Base-by-base conservation (phyloP, 2,113 vertebrate genomes). In the Rhagologus leucostigma region DNA sequence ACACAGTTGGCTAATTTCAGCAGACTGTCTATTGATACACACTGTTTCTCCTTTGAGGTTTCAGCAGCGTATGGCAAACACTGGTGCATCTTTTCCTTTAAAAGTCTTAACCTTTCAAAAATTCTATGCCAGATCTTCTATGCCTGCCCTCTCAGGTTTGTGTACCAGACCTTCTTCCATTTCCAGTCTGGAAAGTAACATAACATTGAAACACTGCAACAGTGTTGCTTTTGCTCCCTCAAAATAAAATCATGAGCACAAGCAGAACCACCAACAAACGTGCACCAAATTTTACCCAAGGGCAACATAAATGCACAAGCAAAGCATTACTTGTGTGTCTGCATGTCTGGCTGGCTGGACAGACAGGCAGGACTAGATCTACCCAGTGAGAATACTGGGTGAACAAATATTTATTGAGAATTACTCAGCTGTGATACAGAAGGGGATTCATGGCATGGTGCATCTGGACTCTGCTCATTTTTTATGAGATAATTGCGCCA, bases 341-440 rank as follows among this genome's bases (percentile, higher is more conserved):
- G 35, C 32, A 67, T 3, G 68, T 37, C 70, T 53, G 39, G 1
- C 41, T 62, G 64, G 12, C 11, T 30, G 39, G 76, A 82, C 52
- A 84, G 77, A 73, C 80, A 92, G 49, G 74, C 83, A 94, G 71
- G 33, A 84, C 41, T 53, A 47, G 85, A 84, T 14, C 70, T 78
- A 73, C 73, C 93, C 85, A 87, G 64, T 75, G 94, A 96, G 98
- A 98, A 98, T 96, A 97, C 64, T 97, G 98, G 97, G 96, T 98
- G 98, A 98, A 98, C 98, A 98, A 99, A 99, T 98, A 98, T 99
- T 99, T 99, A 98, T 98, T 98, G 98, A 98, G 97, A 97, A 97
- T 98, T 97, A 97, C 93, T 98, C 98, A 97, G 97, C 98, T 97
- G 96, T 98, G 97, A 98, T 97, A 93, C 97, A 96, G 93, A 81